Evolutionary conservation across 2,797 vertebrate species (phyloP).

Genomic region (Chelonia mydas): DNA sequence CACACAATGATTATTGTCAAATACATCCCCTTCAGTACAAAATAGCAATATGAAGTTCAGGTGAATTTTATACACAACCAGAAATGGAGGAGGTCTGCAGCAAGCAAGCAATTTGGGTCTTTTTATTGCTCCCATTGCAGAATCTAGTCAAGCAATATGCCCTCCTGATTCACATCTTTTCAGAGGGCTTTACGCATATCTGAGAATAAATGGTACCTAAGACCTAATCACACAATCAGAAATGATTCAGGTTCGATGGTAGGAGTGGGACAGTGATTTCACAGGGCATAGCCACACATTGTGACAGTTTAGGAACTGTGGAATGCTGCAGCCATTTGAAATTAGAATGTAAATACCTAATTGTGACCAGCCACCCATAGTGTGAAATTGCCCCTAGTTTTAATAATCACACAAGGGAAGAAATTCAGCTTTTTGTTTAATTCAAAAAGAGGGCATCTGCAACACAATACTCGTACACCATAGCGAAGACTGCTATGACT

Average conservation of each 20-base stretch:
- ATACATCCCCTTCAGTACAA: not conserved
- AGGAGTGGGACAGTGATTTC: not conserved
- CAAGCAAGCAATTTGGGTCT: not conserved
- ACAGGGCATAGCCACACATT: too few relatives aligned
- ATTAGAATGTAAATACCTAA: rapidly evolving
- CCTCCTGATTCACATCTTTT: not conserved
- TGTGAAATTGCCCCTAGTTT: not conserved
- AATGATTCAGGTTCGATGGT: not conserved
- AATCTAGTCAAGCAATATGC: not conserved
- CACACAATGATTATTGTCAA: not conserved
- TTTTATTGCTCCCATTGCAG: not conserved
- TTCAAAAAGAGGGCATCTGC: not conserved
- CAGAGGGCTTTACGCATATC: not conserved
- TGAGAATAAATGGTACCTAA: not conserved
- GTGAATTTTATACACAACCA: not conserved
- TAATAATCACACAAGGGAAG: not conserved
- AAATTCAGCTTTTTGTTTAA: not conserved
- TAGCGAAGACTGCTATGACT: too few relatives aligned
- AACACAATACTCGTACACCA: rapidly evolving
- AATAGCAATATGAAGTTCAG: not conserved
- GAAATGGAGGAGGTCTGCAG: not conserved
- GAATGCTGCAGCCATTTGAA: not conserved
- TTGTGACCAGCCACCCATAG: not conserved
- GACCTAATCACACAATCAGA: not conserved
- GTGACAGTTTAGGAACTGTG: not conserved